Base-by-base conservation (phyloP, 2,888 invertebrate species). In the Chalcis sispes region DNA sequence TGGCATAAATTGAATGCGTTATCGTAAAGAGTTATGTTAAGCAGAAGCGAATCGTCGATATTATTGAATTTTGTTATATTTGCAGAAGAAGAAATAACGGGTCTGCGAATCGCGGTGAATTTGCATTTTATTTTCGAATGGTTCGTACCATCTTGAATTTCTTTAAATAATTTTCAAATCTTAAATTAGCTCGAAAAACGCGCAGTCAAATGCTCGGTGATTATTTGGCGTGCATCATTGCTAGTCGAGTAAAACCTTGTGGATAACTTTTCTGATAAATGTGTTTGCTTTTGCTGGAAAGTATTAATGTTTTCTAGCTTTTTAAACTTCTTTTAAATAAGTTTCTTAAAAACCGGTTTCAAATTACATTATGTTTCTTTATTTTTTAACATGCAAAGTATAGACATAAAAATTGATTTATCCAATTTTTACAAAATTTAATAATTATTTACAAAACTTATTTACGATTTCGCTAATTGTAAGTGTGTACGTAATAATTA, bases 121-220 rank as follows among this genome's bases (percentile, higher is more conserved):
- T 73, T 66, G 32, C 73, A 67, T 67, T 73, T 67, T 61, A 54
- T 61, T 67, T 73, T 25, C 50, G 18, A 27, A 25, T 8, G 50
- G 20, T 23, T 64, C 48, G 56, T 58, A 32, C 29, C 42, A 13
- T 5, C 27, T n/a, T 15, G 13, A 13, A 42, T 2, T n/a, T 50
- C 29, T 40, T 46, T 54, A 29, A 27, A 64, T 64, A 72, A 72
- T 72, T 72, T 72, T 27, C 18, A 36, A 62, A 62, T 64, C 29
- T 20, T 15, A 32, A 29, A 15, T 5, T 42, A 2, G 50, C 42
- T 20, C 42, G 27, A 27, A 32, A 54, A 25, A 48, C 7, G 27
- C 36, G 25, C 7, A 7, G 1, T 25, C n/a, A n/a, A n/a, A n/a
- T 25, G 1, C 18, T 50, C 10, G 20, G 5, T 5, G n/a, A 46